Evolutionary conservation across 1,140 invertebrate genomes (phyloP).

Genomic region (Pseudomyrmex cubaensis): DNA sequence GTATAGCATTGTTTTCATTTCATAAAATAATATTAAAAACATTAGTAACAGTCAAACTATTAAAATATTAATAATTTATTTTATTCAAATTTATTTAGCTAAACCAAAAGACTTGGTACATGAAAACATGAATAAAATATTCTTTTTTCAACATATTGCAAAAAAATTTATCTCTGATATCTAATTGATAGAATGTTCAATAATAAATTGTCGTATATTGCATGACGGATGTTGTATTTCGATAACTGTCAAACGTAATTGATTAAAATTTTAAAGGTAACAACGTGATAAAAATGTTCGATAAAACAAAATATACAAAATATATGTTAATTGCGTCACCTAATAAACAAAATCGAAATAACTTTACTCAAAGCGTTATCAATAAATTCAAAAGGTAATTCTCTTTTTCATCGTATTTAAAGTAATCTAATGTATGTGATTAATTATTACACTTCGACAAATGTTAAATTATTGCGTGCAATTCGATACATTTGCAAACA

Average conservation of each 20-base stretch:
- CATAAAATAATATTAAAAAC: too few relatives aligned
- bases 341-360: slow-evolving; percentile 32
- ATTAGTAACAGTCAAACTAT: too few relatives aligned
- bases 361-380: slow-evolving; percentile 2
- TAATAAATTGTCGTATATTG: slow-evolving; percentile 2
- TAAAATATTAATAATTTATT: too few relatives aligned
- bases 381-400: slow-evolving; percentile 13
- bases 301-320: slow-evolving; percentile 12
- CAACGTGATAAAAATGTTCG: slow-evolving; percentile 2
- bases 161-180: neutral
- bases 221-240: neutral
- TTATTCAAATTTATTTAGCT: too few relatives aligned
- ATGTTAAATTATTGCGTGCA: slow-evolving; percentile 30
- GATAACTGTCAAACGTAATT: slow-evolving; percentile 9
- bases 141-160: neutral
- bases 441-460: slow-evolving; percentile 21
- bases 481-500: slow-evolving; percentile 2
- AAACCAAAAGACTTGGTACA: too few relatives aligned
- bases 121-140: neutral
- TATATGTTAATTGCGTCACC: neutral
- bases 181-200: neutral
- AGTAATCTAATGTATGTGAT: slow-evolving; percentile 1
- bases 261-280: neutral
- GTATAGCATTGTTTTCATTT: too few relatives aligned
- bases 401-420: slow-evolving; percentile 16